phyloP scores from a whole-genome alignment of 2,113 vertebrate species.

The Microtus oregoni region DNA sequence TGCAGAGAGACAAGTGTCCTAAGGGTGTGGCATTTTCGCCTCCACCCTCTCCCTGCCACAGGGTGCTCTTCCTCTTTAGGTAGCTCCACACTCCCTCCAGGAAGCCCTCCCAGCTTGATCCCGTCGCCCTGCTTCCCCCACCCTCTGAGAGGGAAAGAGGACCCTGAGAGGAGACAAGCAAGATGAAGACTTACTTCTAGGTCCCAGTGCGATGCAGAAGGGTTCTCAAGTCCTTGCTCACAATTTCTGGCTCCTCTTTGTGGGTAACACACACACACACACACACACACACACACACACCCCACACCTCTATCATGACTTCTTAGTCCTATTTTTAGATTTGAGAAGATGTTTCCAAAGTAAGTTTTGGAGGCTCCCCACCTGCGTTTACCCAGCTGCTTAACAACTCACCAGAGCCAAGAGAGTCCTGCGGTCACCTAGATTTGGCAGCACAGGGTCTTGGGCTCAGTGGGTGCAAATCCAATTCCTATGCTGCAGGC shows the following conservation, averaged over 20 bases:
- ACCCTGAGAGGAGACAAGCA: background rate
- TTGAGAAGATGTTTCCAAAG: background rate
- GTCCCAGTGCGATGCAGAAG: fast-evolving
- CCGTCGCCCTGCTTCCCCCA: background rate
- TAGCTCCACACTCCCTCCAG: constrained; percentile 54
- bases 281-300: background rate
- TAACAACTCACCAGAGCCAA: background rate
- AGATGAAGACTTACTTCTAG: background rate
- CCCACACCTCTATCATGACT: background rate
- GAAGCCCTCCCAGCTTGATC: constrained; percentile 62
- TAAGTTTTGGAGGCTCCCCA: background rate
- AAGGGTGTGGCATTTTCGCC: constrained; percentile 60
- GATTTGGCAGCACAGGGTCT: background rate
- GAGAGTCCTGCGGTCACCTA: background rate
- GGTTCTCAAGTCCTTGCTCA: background rate
- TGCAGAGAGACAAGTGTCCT: constrained; percentile 62
- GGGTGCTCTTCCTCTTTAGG: constrained; percentile 26
- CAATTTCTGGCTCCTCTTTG: background rate
- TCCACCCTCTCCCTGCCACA: constrained; percentile 56
- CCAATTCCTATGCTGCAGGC: background rate
- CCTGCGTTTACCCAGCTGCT: fast-evolving
- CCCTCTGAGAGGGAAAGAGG: background rate
- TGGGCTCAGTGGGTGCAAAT: background rate
- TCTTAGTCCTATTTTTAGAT: background rate
- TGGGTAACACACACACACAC: background rate